phyloP scores from a whole-genome alignment of 2,888 invertebrate genomes.

The Resseliella maxima region DNA sequence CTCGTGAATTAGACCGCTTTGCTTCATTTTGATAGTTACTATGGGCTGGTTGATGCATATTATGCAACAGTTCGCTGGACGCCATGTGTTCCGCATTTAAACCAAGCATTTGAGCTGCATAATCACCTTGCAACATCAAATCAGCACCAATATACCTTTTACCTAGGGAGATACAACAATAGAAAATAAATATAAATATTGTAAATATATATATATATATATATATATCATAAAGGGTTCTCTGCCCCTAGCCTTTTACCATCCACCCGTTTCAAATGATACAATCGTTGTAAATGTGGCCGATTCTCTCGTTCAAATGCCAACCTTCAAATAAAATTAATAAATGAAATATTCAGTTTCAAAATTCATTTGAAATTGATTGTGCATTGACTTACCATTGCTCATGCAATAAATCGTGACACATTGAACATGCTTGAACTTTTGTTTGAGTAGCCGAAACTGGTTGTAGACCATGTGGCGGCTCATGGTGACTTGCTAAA shows the following conservation, averaged over 20 bases:
- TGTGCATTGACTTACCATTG: conserved; percentile 82
- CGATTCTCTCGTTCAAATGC: conserved; percentile 83
- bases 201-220: too few species aligned
- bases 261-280: conserved; percentile 92
- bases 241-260: too few species aligned
- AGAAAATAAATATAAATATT: too few species aligned
- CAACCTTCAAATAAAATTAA: background rate
- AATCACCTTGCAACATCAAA: conserved; percentile 90
- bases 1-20: background rate
- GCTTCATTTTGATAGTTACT: conserved; percentile 4
- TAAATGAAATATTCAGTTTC: background rate
- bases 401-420: conserved; percentile 85
- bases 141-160: conserved; percentile 89
- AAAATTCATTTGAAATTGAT: background rate
- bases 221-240: too few species aligned
- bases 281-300: conserved; percentile 87
- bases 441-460: conserved; percentile 66
- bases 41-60: conserved; percentile 56
- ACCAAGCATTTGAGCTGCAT: conserved; percentile 89
- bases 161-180: too few species aligned
- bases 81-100: conserved; percentile 72
- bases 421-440: conserved; percentile 84
- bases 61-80: conserved; percentile 29
- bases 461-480: conserved; percentile 75
- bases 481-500: conserved; percentile 86